A percentile compares a stretch with the other conserved stretches of the same genome.
Conservation (phyloP, 1,140 invertebrate species). For the Diuraphis noxia region DNA sequence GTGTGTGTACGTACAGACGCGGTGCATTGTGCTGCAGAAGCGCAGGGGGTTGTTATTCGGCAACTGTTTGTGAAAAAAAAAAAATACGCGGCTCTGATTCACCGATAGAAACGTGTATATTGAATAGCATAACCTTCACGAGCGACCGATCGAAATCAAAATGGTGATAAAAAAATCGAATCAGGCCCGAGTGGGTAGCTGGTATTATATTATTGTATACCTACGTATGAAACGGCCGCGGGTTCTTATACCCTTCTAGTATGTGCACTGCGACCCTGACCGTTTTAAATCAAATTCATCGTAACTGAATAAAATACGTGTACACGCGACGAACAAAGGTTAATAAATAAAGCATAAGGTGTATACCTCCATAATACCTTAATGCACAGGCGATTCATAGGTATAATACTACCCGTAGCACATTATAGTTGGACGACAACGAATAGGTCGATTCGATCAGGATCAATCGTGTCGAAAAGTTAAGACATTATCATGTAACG, state of each 20-base stretch:
- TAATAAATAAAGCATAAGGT: neutral
- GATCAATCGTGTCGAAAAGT: neutral
- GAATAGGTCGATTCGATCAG: neutral
- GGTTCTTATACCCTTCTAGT: neutral
- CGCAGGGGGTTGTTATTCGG: neutral
- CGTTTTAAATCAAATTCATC: slow-evolving; percentile 32
- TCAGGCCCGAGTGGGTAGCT: neutral
- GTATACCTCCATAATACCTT: neutral
- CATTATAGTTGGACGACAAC: too few relatives aligned
- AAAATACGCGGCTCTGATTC: neutral
- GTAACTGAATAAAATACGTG: neutral
- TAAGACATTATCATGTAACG: neutral
- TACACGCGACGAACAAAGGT: neutral
- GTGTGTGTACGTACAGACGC: neutral
- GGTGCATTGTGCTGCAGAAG: neutral
- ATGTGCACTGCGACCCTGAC: neutral
- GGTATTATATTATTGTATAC: neutral
- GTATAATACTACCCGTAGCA: neutral
- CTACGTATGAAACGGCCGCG: neutral
- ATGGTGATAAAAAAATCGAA: neutral
- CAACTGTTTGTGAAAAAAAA: neutral
- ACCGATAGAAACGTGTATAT: neutral
- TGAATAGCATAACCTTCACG: neutral
- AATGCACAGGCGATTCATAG: neutral
- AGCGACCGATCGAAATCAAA: slow-evolving; percentile 23